A percentile compares a stretch with the other conserved stretches of the same genome.
phyloP scores from a whole-genome alignment of 2,888 invertebrate genomes.

The Diaperis boleti region DNA sequence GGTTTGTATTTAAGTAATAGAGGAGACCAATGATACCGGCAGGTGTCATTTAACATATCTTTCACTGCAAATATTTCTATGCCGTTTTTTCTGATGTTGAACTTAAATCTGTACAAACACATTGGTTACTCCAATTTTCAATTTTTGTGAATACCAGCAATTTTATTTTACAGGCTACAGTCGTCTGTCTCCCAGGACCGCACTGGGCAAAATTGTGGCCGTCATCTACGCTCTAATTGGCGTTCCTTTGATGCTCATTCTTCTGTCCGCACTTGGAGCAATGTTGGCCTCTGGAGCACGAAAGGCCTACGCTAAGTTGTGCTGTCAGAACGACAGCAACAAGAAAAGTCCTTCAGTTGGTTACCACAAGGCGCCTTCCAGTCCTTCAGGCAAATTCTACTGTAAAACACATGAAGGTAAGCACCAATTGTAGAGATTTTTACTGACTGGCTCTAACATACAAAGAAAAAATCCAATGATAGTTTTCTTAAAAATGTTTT shows the following conservation, averaged over 20 bases:
- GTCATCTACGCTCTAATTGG: conserved; percentile 90
- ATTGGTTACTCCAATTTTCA: too few relatives aligned
- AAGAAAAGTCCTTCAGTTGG: conserved; percentile 56
- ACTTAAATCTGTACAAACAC: too few relatives aligned
- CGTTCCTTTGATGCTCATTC: conserved; percentile 88
- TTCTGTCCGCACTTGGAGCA: conserved; percentile 86
- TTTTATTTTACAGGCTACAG: conserved; percentile 80
- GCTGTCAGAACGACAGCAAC: conserved; percentile 59
- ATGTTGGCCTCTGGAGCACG: conserved; percentile 83
- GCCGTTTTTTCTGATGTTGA: too few relatives aligned
- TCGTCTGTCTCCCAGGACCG: conserved; percentile 85
- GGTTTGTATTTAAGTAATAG: too few relatives aligned
- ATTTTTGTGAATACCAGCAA: too few relatives aligned
- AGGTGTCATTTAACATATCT: too few relatives aligned
- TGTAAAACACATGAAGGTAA: conserved; percentile 59
- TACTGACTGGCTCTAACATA: too few relatives aligned
- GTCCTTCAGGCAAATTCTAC: conserved; percentile 67
- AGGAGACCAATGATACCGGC: too few relatives aligned
- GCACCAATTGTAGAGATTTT: too few relatives aligned
- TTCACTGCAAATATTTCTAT: too few relatives aligned
- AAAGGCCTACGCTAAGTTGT: conserved; percentile 72
- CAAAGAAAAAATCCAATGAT: too few relatives aligned
- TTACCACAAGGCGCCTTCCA: conserved; percentile 71
- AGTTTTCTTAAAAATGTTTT: too few relatives aligned
- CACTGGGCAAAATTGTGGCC: conserved; percentile 85